phyloP scores from a whole-genome alignment of 2,888 invertebrate species.

The Catocala sponsa region DNA sequence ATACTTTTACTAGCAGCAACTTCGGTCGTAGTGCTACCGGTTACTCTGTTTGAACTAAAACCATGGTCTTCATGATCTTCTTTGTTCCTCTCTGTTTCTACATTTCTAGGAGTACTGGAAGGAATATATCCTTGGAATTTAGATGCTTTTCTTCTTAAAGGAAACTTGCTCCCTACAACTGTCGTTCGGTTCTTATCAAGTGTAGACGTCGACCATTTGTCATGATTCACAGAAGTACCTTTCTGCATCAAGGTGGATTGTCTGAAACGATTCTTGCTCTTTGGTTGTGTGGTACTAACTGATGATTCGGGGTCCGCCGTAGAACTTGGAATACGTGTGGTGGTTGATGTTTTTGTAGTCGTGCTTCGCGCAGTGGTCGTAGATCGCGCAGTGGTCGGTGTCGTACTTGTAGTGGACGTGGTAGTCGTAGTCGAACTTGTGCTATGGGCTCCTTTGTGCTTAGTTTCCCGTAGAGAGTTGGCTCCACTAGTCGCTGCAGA shows the following conservation, averaged over 20 bases:
- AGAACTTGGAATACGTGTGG: constrained; percentile 34
- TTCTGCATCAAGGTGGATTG: constrained; percentile 78
- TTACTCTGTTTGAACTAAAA: constrained; percentile 39
- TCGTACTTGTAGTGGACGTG: constrained; percentile 34
- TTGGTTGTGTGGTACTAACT: constrained; percentile 57
- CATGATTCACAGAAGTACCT: constrained; percentile 83
- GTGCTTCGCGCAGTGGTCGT: constrained; percentile 29
- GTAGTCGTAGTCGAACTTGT: constrained; percentile 45
- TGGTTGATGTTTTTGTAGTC: constrained; percentile 18
- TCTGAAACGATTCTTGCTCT: constrained; percentile 76
- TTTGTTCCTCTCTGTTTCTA: constrained; percentile 56
- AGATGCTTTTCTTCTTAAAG: constrained; percentile 74
- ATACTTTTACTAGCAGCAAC: constrained; percentile 31
- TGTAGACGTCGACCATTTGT: constrained; percentile 69
- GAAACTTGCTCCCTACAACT: constrained; percentile 39
- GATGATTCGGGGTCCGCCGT: constrained; percentile 43
- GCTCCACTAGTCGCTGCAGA: constrained; percentile 65
- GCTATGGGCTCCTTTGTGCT: constrained; percentile 46
- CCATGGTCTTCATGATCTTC: constrained; percentile 61
- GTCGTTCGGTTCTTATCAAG: constrained; percentile 59
- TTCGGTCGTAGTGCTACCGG: constrained; percentile 39
- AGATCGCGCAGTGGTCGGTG: constrained; percentile 26
- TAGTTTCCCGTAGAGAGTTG: constrained; percentile 45
- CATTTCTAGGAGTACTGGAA: constrained; percentile 61
- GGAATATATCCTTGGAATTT: constrained; percentile 79